Evolutionary conservation across 2,113 vertebrate genomes (phyloP), one percentile per base, ranked within the genome.

Genomic region (Emydocephalus ijimae): DNA sequence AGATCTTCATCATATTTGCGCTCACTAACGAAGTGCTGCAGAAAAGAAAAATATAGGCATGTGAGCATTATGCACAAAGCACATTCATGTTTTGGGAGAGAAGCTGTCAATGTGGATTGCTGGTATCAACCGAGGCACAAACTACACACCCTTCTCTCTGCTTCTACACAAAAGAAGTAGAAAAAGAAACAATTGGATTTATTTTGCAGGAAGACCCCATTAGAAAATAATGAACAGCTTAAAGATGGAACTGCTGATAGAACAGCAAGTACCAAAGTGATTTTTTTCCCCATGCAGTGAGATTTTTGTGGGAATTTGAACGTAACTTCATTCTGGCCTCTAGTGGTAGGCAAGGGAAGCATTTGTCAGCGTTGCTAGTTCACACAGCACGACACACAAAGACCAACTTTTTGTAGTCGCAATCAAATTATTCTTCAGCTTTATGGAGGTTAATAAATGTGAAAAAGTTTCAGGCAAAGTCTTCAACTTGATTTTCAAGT

Each of bases 1-100:
- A 99, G 97, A 92, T 99, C 99, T 94, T 99, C 99, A 0, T 99
- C 99, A 1, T 99, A 99, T 96, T 99, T 99, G 39, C 99, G 98
- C 94, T 99, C 99, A 23, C 99, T 99, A 90, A 99, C 99, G 95
- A 99, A 99, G 97, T 99, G 99, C 99, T 99, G 93, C 56, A 88
- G 3, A 14, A 34, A 59, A 92, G 94, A 91, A 90, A 91, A 91
- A 85, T 5, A 18, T 1, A 1, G 6, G 11, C 7, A 5, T 11
- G 48, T 54, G 88, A 88, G 39, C 23, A 9, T 45, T 90, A 54
- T 50, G 34, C 61, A 34, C 6, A 18, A 90, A 26, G 43, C n/a
- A 26, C 20, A 6, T 61, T 86, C 20, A 89, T 3, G 23, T 81
- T 43, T n/a, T 52, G 14, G 85, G 61, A 15, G 5, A 54, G 34